Percentiles rank a stretch among this genome's conserved stretches.
These are phyloP conservation scores for Ceyx cyanopectus DNA, from an alignment of 2,113 vertebrate species.

Conservation along the genomic window DNA sequence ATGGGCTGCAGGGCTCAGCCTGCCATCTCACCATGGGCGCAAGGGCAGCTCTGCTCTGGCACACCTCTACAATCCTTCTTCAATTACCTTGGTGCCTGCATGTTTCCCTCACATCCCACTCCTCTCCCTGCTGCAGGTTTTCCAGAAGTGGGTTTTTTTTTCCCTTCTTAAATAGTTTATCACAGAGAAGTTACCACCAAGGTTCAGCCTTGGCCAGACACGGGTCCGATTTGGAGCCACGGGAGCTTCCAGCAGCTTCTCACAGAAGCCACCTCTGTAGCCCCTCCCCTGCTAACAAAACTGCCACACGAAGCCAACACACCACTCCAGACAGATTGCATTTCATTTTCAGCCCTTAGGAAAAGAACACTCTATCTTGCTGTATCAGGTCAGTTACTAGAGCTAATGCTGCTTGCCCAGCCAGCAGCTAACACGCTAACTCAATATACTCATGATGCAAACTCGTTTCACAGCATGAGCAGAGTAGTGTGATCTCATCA, in stretches of 20 bases:
- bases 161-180: background rate
- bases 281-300: background rate
- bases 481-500: background rate
- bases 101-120: background rate
- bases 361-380: background rate
- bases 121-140: background rate
- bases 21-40: background rate
- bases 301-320: background rate
- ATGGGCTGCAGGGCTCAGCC: background rate
- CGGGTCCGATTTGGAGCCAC: background rate
- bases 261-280: background rate
- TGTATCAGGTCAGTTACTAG: background rate
- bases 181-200: background rate
- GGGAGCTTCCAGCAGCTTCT: background rate
- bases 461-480: background rate
- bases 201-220: background rate
- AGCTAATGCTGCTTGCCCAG: background rate
- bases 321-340: background rate
- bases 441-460: background rate
- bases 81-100: background rate
- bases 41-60: background rate
- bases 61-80: background rate
- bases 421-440: background rate
- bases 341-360: background rate
- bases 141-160: background rate